Base-by-base conservation (phyloP, 2,113 vertebrate species). In the Solea senegalensis region DNA sequence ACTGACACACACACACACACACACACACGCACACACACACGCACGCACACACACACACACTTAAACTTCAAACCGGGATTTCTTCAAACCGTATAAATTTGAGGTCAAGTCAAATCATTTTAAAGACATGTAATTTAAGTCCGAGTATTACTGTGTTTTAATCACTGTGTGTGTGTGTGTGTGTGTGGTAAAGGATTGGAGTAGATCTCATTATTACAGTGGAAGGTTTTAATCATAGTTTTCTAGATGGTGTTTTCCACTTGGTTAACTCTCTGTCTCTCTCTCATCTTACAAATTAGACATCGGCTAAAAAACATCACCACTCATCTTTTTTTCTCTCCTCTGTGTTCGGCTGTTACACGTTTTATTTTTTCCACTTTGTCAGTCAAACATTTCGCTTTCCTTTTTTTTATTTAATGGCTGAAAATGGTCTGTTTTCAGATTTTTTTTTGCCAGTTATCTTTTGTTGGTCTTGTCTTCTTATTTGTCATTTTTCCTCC, bases 201-300 rank as follows among this genome's bases (percentile, higher is more conserved):
- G 66, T 48, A 75, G 76, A 84, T 87, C 83, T 88, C 89, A 86
- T 90, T 86, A 86, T 84, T 87, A 79, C 86, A 84, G 56, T 74
- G 85, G 85, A 86, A 65, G 58, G 76, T 53, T 88, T 90, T 88
- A 90, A 90, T 90, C 88, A 90, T 60, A 71, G 79, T 76, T 81
- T 77, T 84, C 66, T 82, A 66, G 66, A 83, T 68, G 82, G 58
- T 78, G 60, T 86, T 87, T 90, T 90, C 83, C 85, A 87, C 88
- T 87, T 72, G 78, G 86, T 86, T 87, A 79, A 48, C 67, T 79
- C 54, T 78, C 55, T 26, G 70, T 78, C 78, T 53, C 68, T 55
- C 68, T 72, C 74, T 84, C 72, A 21, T 76, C 67, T 16, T 40
- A 50, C 72, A 78, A 74, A 82, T 81, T 68, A 83, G 65, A 61